Evolutionary conservation across 1,140 invertebrate genomes (phyloP), one percentile per base, ranked within the genome.

Genomic region (Pararge aegeria): DNA sequence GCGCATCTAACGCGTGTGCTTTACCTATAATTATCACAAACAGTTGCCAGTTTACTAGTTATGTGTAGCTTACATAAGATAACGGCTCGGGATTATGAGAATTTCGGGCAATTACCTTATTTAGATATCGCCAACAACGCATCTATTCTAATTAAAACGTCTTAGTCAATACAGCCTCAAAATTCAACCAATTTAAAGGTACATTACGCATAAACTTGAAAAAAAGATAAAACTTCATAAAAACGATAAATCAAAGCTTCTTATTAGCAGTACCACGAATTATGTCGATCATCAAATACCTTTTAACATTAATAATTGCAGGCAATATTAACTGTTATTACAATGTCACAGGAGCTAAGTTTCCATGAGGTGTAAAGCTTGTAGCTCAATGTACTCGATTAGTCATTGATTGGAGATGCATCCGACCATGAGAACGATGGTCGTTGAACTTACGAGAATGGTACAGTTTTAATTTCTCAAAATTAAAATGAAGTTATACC

Each of bases 391-490:
- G 57, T 60, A 60, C 50, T 30, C 50, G 57, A 60, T 60, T 53
- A 60, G 38, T 61, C 52, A 55, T 34, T 61, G 42, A 61, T 61
- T 55, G 52, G 52, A 61, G 59, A 61, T 61, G 59, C 59, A 55
- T 61, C 48, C 52, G 46, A 55, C 42, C 59, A 61, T 61, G 52
- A 53, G 59, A 50, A 44, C 38, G 42, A 18, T 37, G 58, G 58
- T 61, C 58, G 34, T 61, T 37, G 58, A 61, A 46, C 58, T 61
- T 50, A 30, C 6, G 15, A 49, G 48, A 15, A 54, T 29, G 51
- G 51, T 54, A 54, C 15, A 49, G 40, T 38, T 37, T 61, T 48
- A 21, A 38, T 61, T 48, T 54, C 37, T 48, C 51, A 27, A 48
- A 61, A 61, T 38, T 46, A 54, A 12, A 13, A 12, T 34, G 7